Evolutionary conservation across 2,113 vertebrate species (phyloP).

Genomic region (Mormyrus iriodes): DNA sequence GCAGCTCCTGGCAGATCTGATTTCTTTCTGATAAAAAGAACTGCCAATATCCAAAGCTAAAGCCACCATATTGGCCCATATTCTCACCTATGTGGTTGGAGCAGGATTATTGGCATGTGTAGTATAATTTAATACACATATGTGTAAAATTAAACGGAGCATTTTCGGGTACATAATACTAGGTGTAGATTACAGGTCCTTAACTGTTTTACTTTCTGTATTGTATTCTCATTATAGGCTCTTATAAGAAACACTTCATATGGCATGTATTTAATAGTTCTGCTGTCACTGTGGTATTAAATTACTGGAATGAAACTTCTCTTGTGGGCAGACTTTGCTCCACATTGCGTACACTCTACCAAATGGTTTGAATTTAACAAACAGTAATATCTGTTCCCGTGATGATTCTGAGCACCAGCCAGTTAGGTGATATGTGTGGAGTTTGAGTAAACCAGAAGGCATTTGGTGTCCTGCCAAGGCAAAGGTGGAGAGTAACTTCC

Average conservation of each 20-base stretch:
- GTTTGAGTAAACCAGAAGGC: background rate
- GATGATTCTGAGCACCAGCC: background rate
- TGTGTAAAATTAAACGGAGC: background rate
- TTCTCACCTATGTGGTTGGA: background rate
- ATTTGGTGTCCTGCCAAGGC: background rate
- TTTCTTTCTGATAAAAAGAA: slow-evolving; percentile 5
- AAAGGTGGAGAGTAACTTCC: background rate
- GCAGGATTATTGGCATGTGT: background rate
- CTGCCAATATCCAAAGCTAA: background rate
- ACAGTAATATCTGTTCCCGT: background rate
- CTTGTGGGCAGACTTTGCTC: background rate
- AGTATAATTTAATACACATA: background rate
- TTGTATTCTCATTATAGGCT: background rate
- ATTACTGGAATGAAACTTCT: background rate
- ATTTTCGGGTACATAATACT: background rate
- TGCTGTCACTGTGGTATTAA: background rate
- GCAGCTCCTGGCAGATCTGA: background rate
- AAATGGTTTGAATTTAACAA: background rate
- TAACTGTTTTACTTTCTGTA: background rate
- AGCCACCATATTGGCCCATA: background rate
- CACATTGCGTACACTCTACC: background rate
- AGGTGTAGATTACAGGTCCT: background rate
- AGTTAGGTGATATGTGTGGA: background rate
- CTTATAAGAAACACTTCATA: background rate
- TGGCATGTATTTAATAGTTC: background rate